Base-by-base conservation (phyloP, 2,888 invertebrate genomes). In the Tinea pellionella region DNA sequence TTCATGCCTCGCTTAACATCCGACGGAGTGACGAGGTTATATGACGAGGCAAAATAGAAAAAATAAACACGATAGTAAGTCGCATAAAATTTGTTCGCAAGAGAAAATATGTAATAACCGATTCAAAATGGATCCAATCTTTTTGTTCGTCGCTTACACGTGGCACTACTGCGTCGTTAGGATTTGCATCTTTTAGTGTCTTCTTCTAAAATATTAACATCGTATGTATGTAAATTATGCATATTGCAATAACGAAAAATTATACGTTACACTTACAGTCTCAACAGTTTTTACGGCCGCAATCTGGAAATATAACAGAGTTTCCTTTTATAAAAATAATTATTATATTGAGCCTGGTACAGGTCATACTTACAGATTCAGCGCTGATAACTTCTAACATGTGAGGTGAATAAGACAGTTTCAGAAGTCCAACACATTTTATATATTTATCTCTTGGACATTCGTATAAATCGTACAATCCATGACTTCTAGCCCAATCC, bases 391-490 rank as follows among this genome's bases (percentile, higher is more conserved):
- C 75, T 59, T 84, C 82, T 29, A 86, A 62, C 9, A 87, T 65
- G 64, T 87, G 82, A 0, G 85, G 84, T 0, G 82, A 78, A 37
- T 79, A 71, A 0, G 87, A 87, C 12, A 79, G 65, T 65, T 84
- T 85, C 68, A 87, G 62, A 1, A 86, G 71, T 0, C 83, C 81
- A 56, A 69, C 80, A n/a, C 80, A 68, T 65, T 80, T 86, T 0
- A 86, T 63, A 65, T 68, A 86, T 57, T 65, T 73, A 0, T 77
- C 79, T 0, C 80, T 67, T 0, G 86, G 84, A 63, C 83, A 87
- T 16, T 78, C 81, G 62, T 78, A 86, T 0, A 71, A 77, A 2
- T 76, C 79, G 58, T 85, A 85, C 0, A 87, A 65, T 0, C 86
- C 84, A 24, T 83, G 86, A 0, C 61, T 15, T 0, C 73, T 74